A percentile compares a stretch with the other conserved stretches of the same genome.
These are phyloP conservation scores for Sarcoramphus papa DNA, from an alignment of 2,797 vertebrate species.

Conservation along the genomic window DNA sequence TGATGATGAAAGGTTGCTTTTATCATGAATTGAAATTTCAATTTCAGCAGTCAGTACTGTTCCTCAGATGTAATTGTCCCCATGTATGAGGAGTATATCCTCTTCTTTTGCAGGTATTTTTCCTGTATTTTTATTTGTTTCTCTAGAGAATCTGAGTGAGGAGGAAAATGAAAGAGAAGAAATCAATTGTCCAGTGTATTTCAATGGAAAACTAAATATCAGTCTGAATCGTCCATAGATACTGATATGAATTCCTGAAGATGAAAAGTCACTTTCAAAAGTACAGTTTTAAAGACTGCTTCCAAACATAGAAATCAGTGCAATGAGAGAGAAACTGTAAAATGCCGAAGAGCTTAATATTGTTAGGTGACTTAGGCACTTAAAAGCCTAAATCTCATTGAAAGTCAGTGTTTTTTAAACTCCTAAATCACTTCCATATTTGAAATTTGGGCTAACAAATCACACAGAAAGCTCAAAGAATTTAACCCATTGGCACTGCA, in stretches of 20 bases:
- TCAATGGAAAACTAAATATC: background rate
- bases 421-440: background rate
- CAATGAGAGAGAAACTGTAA: background rate
- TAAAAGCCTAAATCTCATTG: background rate
- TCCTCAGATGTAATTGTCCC: background rate
- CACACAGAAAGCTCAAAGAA: background rate
- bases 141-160: background rate
- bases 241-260: background rate
- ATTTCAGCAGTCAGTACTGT: background rate
- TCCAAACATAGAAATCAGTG: background rate
- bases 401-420: background rate
- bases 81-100: background rate
- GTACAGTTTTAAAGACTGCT: background rate
- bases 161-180: background rate
- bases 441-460: background rate
- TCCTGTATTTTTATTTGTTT: background rate
- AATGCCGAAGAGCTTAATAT: background rate
- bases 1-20: background rate
- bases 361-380: background rate
- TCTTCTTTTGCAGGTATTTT: background rate
- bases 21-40: background rate
- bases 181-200: background rate
- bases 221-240: background rate
- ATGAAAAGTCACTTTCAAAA: background rate
- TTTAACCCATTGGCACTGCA: background rate